Evolutionary conservation across 2,888 invertebrate species (phyloP).

Genomic region (Leptarthrus brevirostris): DNA sequence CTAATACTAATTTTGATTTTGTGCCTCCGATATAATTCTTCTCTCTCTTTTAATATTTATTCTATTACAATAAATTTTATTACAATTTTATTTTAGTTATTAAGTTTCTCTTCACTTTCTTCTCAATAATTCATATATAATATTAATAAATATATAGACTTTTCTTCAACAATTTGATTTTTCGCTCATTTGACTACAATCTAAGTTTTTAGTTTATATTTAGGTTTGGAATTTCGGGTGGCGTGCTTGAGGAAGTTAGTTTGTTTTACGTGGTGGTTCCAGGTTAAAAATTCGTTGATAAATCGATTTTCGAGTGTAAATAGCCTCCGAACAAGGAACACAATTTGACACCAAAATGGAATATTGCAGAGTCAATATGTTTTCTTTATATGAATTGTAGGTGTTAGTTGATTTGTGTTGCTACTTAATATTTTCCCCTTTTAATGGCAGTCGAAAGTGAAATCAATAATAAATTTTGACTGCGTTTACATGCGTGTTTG

Average conservation of each 20-base stretch:
- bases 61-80: slow-evolving; percentile 44
- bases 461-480: slow-evolving; percentile 18
- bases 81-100: slow-evolving; percentile 47
- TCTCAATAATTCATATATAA: slow-evolving; percentile 48
- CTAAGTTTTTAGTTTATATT: slow-evolving; percentile 47
- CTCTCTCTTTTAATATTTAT: slow-evolving; percentile 41
- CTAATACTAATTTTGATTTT: slow-evolving; percentile 55
- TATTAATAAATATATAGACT: slow-evolving; percentile 53
- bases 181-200: slow-evolving; percentile 52
- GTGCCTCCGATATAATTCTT: slow-evolving; percentile 54
- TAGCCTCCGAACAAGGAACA: not conserved
- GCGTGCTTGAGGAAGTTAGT: slow-evolving; percentile 7
- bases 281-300: not conserved
- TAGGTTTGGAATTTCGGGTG: not conserved
- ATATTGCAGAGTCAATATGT: not conserved
- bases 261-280: not conserved
- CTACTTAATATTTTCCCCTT: not conserved
- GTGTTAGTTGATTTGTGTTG: slow-evolving; percentile 1
- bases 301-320: slow-evolving; percentile 16
- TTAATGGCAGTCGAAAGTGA: not conserved
- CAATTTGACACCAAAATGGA: not conserved
- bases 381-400: not conserved
- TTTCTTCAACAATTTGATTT: slow-evolving; percentile 51
- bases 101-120: slow-evolving; percentile 43
- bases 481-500: not conserved